Conservation (phyloP, 2,113 vertebrate genomes). For the Megatriorchis doriae region DNA sequence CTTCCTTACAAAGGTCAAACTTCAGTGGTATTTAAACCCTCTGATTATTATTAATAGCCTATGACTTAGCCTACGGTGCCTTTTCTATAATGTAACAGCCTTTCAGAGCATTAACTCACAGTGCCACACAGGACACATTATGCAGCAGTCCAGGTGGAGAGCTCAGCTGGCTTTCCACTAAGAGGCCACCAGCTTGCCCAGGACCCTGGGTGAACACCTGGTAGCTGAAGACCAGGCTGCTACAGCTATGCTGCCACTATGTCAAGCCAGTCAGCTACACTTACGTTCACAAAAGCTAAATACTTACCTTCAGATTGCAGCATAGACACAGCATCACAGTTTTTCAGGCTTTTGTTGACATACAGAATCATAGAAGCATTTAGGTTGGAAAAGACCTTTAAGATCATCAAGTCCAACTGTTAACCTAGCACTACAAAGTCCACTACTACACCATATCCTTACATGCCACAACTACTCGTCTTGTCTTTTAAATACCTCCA, state of each 20-base stretch:
- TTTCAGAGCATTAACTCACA: background rate
- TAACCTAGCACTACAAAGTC: background rate
- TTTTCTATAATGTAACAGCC: background rate
- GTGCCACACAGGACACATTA: background rate
- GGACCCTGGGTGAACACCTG: background rate
- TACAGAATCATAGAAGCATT: background rate
- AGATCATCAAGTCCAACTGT: background rate
- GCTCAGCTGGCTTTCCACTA: background rate
- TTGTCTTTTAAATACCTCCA: background rate
- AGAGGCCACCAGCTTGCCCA: too few relatives aligned
- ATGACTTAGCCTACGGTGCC: background rate
- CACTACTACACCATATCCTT: background rate
- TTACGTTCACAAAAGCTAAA: background rate
- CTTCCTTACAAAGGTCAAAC: background rate
- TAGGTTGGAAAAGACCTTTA: background rate
- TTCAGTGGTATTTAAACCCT: background rate
- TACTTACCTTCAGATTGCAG: rapidly evolving
- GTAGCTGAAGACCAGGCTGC: background rate
- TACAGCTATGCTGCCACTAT: rapidly evolving
- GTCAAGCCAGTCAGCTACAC: background rate
- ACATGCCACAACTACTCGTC: background rate
- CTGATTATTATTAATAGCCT: background rate
- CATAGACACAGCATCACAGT: rapidly evolving
- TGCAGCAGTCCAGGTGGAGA: background rate
- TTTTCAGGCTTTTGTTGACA: background rate